A percentile compares a stretch with the other conserved stretches of the same genome.
phyloP scores from a whole-genome alignment of 2,113 vertebrate genomes.

The Cathartes aura region DNA sequence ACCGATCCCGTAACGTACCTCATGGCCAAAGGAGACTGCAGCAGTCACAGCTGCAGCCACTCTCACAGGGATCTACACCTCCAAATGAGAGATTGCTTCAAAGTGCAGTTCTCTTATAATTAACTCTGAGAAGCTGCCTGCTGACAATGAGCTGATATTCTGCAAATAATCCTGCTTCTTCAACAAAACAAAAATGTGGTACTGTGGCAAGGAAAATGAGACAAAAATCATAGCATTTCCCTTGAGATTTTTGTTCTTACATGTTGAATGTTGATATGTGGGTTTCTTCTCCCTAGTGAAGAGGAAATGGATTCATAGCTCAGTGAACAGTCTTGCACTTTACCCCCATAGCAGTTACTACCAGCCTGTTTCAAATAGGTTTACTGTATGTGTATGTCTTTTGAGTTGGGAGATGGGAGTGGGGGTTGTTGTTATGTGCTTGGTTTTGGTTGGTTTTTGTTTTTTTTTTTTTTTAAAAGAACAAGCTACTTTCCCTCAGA shows the following conservation, averaged over 20 bases:
- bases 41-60: neutral
- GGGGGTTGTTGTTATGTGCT: neutral
- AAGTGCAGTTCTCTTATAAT: neutral
- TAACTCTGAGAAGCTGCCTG: neutral
- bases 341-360: neutral
- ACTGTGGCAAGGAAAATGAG: neutral
- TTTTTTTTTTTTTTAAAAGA: neutral
- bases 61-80: neutral
- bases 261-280: neutral
- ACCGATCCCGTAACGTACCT: neutral
- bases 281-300: neutral
- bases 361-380: neutral
- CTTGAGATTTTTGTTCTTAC: neutral
- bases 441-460: neutral
- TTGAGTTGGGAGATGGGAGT: neutral
- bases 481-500: neutral
- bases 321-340: neutral
- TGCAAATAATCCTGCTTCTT: neutral
- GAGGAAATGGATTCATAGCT: neutral
- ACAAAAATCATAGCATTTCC: neutral
- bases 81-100: neutral
- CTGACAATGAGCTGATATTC: neutral
- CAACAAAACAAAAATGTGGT: neutral
- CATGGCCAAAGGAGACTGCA: neutral
- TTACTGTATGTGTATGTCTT: neutral